Percentiles rank a stretch among this genome's conserved stretches.
These are phyloP conservation scores for Barbus barbus DNA, from an alignment of 2,113 vertebrate species.

Conservation along the genomic window DNA sequence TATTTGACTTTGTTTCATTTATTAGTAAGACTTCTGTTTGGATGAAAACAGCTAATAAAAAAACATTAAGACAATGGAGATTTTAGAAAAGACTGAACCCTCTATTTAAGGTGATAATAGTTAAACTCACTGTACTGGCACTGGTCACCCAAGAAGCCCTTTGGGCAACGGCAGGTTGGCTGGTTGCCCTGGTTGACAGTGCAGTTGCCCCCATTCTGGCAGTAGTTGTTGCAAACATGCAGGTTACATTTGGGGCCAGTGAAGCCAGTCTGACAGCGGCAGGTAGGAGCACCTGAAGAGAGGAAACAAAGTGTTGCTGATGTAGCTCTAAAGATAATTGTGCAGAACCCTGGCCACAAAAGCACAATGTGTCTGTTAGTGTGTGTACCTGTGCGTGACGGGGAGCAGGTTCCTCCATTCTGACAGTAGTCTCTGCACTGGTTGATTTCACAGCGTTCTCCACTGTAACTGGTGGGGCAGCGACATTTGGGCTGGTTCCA, in stretches of 20 bases:
- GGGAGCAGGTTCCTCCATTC: conserved; percentile 91
- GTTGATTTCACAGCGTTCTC: conserved; percentile 89
- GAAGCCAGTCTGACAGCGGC: conserved; percentile 91
- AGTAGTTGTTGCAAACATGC: conserved; percentile 85
- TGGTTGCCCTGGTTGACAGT: conserved; percentile 92
- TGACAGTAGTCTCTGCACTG: conserved; percentile 91
- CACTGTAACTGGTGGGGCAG: conserved; percentile 90
- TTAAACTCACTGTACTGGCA: conserved; percentile 92
- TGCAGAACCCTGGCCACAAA: conserved; percentile 60
- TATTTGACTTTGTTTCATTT: background rate
- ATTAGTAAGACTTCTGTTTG: background rate
- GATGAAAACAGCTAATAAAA: background rate
- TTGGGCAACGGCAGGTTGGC: conserved; percentile 84
- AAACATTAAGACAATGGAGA: background rate
- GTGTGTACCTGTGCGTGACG: conserved; percentile 83
- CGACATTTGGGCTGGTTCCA: conserved; percentile 92
- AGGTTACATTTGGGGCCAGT: conserved; percentile 88
- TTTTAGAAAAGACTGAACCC: background rate
- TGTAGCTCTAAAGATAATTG: background rate
- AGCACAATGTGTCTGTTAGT: conserved; percentile 61
- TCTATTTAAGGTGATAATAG: background rate
- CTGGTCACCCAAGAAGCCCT: conserved; percentile 84
- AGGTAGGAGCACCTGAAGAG: conserved; percentile 85
- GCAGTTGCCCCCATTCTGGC: conserved; percentile 87
- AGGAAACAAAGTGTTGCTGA: background rate